These are phyloP conservation scores for Rhynchophorus ferrugineus DNA, from an alignment of 1,140 invertebrate species.

Conservation along the genomic window DNA sequence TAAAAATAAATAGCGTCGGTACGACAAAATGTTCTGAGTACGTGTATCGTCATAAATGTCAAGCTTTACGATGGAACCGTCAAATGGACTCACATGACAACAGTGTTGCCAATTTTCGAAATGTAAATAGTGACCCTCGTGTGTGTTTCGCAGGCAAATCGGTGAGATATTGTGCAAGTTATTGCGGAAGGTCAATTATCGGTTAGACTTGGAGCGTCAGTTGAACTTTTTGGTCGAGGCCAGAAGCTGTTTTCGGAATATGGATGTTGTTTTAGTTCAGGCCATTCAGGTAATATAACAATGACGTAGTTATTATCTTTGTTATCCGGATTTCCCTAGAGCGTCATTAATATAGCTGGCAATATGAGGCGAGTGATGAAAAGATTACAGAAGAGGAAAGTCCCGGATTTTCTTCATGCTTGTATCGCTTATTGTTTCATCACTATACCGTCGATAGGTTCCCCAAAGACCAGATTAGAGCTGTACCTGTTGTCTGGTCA, in stretches of 20 bases:
- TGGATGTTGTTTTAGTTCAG: conserved; percentile 79
- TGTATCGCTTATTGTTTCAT: conserved; percentile 93
- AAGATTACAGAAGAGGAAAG: conserved; percentile 72
- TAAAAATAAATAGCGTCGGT: too few relatives aligned
- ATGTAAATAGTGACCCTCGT: too few relatives aligned
- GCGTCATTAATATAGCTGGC: conserved; percentile 72
- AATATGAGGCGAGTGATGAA: conserved; percentile 65
- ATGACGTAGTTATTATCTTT: conserved; percentile 23
- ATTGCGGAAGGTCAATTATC: conserved; percentile 71
- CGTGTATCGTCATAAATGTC: too few relatives aligned
- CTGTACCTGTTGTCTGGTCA: conserved; percentile 84
- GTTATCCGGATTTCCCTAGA: conserved; percentile 41
- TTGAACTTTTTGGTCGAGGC: conserved; percentile 91
- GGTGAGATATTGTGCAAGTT: conserved; percentile 74
- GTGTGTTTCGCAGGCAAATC: conserved; percentile 75
- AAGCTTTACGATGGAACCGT: too few relatives aligned
- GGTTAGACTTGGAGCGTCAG: conserved; percentile 82
- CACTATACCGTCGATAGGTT: conserved; percentile 86
- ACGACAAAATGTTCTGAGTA: too few relatives aligned
- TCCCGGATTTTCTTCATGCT: conserved; percentile 79
- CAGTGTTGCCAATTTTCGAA: too few relatives aligned
- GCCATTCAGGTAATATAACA: too few relatives aligned
- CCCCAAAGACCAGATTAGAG: conserved; percentile 65
- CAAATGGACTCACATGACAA: too few relatives aligned
- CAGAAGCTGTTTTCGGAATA: conserved; percentile 77